Evolutionary conservation across 2,797 vertebrate genomes (phyloP), one percentile per base, ranked within the genome.

Genomic region (Aplochiton taeniatus): DNA sequence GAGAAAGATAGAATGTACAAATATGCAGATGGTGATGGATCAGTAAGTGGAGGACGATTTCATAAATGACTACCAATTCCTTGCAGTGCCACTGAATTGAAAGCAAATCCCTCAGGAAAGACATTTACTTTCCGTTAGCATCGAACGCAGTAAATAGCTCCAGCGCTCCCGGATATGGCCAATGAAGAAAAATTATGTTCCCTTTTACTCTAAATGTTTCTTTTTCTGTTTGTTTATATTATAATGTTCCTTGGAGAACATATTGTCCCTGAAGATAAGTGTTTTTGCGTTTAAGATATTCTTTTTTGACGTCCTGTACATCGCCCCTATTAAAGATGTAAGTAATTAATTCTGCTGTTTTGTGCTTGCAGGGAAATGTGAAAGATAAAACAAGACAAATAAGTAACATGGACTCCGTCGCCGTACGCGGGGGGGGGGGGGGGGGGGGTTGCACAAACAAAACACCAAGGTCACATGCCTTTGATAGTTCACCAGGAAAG

Each of bases 191-290:
- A 85, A 84, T 77, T 63, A 75, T 72, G 66, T 72, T 79, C 16
- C 45, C 54, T 66, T 80, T 71, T 68, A 17, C 75, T 78, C 65
- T 87, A 87, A 88, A 86, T 79, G 83, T 58, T 86, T 73, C 53
- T 64, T 74, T 76, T 87, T 85, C 80, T 84, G 75, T 89, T 81
- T 89, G 80, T 89, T 85, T 85, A 87, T 69, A 74, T 65, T 73
- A 41, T 80, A 76, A 79, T 74, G 75, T 84, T 89, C 82, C 84
- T 85, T 50, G 56, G 81, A 90, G 85, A 76, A 87, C 84, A 79
- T 18, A 58, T 18, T 72, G 69, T 90, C 88, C 89, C 89, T 72
- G 75, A 75, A 88, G 86, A 89, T 80, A 82, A 77, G 75, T 70
- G 64, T 64, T 78, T 10, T 73, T 68, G 74, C 80, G 75, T 81